phyloP scores from a whole-genome alignment of 35 echinoderm and acorn worm genomes.

The Acanthaster planci region DNA sequence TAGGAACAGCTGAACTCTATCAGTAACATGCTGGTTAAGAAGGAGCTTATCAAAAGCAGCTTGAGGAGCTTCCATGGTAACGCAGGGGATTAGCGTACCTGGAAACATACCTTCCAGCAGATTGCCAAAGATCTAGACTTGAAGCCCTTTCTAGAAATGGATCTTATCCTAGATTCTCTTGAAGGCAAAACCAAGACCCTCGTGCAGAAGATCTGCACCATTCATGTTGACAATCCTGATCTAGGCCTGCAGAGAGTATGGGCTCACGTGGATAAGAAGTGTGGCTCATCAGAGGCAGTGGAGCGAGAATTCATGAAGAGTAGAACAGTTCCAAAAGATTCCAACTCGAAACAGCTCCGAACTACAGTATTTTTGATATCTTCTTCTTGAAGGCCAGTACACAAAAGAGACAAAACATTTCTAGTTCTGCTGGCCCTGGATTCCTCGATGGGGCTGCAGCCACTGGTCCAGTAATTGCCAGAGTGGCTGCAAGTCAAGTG shows the following conservation, averaged over 20 bases:
- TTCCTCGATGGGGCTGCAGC: slow-evolving; percentile 25
- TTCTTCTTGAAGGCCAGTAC: slow-evolving; percentile 20
- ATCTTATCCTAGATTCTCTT: slow-evolving; percentile 38
- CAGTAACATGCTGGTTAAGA: slow-evolving; percentile 25
- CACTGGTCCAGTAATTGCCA: slow-evolving; percentile 50
- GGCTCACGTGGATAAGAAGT: slow-evolving; percentile 44
- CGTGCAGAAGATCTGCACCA: slow-evolving; percentile 25
- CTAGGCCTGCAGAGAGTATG: slow-evolving; percentile 57
- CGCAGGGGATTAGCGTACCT: slow-evolving; percentile 30
- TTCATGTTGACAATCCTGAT: slow-evolving; percentile 54
- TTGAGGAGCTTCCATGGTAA: slow-evolving; percentile 25
- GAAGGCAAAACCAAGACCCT: slow-evolving; percentile 45
- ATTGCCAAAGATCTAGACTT: slow-evolving; percentile 51
- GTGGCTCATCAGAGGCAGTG: slow-evolving; percentile 67
- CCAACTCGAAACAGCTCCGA: background rate
- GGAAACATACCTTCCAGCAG: slow-evolving; percentile 63
- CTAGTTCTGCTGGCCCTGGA: slow-evolving; percentile 16
- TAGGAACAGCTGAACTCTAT: background rate
- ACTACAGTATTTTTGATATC: background rate
- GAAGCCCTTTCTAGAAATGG: slow-evolving; percentile 52
- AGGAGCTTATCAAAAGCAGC: slow-evolving; percentile 1
- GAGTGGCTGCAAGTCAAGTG: slow-evolving; percentile 36
- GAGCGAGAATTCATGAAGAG: slow-evolving; percentile 63
- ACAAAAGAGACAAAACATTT: background rate
- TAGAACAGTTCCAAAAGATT: slow-evolving; percentile 49